A percentile compares a stretch with the other conserved stretches of the same genome.
Evolutionary conservation across 1,140 invertebrate genomes (phyloP).

Genomic region (Drosophila trapezifrons): DNA sequence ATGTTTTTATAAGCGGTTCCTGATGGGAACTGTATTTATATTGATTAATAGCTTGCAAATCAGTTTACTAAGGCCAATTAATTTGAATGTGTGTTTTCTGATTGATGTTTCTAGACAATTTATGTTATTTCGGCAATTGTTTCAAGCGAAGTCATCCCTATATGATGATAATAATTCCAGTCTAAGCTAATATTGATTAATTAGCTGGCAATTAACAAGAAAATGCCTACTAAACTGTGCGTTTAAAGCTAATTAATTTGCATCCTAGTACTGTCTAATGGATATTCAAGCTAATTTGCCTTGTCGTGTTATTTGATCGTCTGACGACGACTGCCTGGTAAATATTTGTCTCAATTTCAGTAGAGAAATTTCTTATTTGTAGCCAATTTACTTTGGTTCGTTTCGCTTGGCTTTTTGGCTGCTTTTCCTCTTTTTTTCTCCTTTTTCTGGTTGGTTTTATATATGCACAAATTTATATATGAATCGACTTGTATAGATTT

Average conservation of each 20-base stretch:
- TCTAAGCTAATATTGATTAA: not conserved
- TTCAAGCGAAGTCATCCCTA: not conserved
- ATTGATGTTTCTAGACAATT: not conserved
- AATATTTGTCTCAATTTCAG: conserved; percentile 28
- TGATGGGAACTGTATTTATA: not conserved
- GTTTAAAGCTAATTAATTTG: not conserved
- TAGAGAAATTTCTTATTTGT: conserved; percentile 21
- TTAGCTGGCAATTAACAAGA: not conserved
- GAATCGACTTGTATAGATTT: conserved; percentile 15
- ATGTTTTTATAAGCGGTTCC: not conserved
- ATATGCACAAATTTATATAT: conserved; percentile 15
- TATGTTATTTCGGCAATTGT: not conserved
- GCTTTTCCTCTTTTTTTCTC: conserved; percentile 4
- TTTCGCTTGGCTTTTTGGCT: conserved; percentile 25
- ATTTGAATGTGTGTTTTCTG: not conserved
- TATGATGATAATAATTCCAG: not conserved
- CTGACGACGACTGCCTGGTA: not conserved
- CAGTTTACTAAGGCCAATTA: not conserved
- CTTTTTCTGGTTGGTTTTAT: conserved; percentile 6
- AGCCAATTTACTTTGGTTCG: conserved; percentile 48
- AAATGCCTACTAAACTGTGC: not conserved
- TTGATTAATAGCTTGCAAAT: not conserved
- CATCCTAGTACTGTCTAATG: not conserved
- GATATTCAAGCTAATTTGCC: not conserved
- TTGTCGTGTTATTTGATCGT: not conserved